Conservation (phyloP, 30 jellyfish, hydroid and myxozoan genomes). For the Rhopilema esculentum region DNA sequence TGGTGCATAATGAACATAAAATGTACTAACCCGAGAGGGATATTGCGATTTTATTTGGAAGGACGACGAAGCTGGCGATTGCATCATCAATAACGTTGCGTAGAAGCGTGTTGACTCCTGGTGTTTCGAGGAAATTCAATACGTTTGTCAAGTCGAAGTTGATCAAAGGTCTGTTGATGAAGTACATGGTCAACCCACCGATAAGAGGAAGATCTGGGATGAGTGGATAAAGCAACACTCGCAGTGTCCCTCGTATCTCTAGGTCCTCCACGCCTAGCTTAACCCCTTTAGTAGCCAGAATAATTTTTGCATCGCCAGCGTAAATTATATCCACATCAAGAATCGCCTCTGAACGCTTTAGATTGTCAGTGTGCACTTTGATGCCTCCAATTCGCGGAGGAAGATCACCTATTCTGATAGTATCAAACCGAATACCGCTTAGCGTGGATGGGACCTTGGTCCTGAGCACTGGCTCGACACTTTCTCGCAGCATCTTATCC, state of each 20-base stretch:
- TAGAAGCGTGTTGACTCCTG: slow-evolving; percentile 64
- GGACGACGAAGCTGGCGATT: slow-evolving; percentile 65
- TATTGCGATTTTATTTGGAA: slow-evolving; percentile 67
- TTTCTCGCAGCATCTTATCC: slow-evolving; percentile 54
- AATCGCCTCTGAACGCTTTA: slow-evolving; percentile 68
- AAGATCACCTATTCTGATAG: slow-evolving; percentile 69
- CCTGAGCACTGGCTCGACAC: slow-evolving; percentile 68
- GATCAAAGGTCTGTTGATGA: slow-evolving; percentile 68
- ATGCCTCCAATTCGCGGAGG: slow-evolving; percentile 84
- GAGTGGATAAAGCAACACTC: slow-evolving; percentile 64
- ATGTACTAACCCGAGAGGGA: slow-evolving; percentile 50
- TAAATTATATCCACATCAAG: slow-evolving; percentile 71
- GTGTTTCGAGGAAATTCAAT: slow-evolving; percentile 75
- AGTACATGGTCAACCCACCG: slow-evolving; percentile 75
- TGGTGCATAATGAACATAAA: no score
- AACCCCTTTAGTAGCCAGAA: slow-evolving; percentile 63
- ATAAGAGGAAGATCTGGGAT: slow-evolving; percentile 69
- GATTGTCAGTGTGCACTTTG: slow-evolving; percentile 58
- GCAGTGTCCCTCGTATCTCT: slow-evolving; percentile 73
- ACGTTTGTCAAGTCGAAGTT: slow-evolving; percentile 72
- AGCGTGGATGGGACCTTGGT: slow-evolving; percentile 69
- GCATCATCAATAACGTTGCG: slow-evolving; percentile 62
- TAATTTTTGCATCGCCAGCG: slow-evolving; percentile 78
- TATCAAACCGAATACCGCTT: slow-evolving; percentile 72
- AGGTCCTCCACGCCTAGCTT: slow-evolving; percentile 80